phyloP scores from a whole-genome alignment of 2,113 vertebrate species.

The Mesembrinibis cayennensis region DNA sequence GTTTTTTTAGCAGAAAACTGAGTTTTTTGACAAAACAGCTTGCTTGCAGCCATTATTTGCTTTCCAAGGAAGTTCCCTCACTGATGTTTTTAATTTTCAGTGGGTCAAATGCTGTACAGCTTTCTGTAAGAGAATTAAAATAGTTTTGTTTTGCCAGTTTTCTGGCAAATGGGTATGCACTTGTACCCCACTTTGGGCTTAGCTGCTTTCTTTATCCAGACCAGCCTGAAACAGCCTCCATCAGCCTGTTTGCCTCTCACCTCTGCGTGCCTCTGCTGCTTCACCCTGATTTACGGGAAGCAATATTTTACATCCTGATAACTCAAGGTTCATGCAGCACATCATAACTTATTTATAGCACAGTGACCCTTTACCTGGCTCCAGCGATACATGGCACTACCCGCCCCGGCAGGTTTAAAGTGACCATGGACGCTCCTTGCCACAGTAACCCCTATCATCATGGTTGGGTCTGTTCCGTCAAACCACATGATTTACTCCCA shows the following conservation, averaged over 20 bases:
- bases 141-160: neutral
- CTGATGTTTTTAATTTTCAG: neutral
- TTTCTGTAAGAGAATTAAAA: neutral
- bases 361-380: neutral
- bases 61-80: neutral
- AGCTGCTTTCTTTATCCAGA: neutral
- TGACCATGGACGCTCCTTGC: rapidly evolving
- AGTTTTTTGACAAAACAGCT: neutral
- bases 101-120: neutral
- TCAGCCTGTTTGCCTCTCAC: neutral
- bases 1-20: neutral
- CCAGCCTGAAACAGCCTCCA: neutral
- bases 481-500: neutral
- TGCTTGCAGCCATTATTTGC: neutral
- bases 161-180: neutral
- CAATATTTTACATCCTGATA: neutral
- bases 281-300: neutral
- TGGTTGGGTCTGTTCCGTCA: neutral
- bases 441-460: too few species aligned
- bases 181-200: neutral
- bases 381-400: neutral
- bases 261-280: neutral
- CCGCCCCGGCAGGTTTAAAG: neutral
- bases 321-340: neutral
- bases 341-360: neutral